Base-by-base conservation (phyloP, 64 coral and sea anemone species). In the Dendrophyllia cribrosa region DNA sequence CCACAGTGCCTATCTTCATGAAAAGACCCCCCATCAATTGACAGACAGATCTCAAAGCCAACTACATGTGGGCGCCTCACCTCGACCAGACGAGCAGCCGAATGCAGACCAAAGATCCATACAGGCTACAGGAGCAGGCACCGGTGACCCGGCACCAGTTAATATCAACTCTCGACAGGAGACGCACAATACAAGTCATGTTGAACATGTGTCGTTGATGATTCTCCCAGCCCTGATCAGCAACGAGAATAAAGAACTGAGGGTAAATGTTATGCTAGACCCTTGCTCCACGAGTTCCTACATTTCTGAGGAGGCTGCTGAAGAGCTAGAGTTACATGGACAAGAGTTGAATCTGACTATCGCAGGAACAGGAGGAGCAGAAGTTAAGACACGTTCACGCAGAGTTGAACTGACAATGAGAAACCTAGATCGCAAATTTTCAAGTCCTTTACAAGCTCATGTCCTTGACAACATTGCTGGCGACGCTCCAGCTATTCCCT, bases 241-340 rank as follows among this genome's bases (percentile, higher is more conserved):
- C 1, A 92, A 86, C 21, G 22, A 70, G 0, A 55, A 86, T 5
- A 86, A 86, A 55, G 61, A 26, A 66, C 65, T 93, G 75, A 55
- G 48, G 48, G 92, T 88, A 7, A 94, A 90, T 44, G 80, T 90
- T 17, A 95, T 95, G 93, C 52, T 90, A 76, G 93, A 90, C 16
- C 72, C 80, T 8, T 95, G 93, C 15, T 90, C 88, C 20, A 86
- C 87, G 0, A 55, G 93, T 48, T 95, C 80, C 15, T 95, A 90
- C 71, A 58, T 91, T 9, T 87, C 88, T 19, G 23, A 91, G 70
- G 88, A 47, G 3, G 93, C 88, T 16, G 88, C 74, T 19, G 73
- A 90, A 86, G 88, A 82, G 34, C 72, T 86, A 3, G 74, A 47
- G 44, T 79, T 91, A 63, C 48, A 73, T 6, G 88, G 88, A n/a